Evolutionary conservation across 2,113 vertebrate species (phyloP).

Genomic region (Romanogobio albipinnatus): DNA sequence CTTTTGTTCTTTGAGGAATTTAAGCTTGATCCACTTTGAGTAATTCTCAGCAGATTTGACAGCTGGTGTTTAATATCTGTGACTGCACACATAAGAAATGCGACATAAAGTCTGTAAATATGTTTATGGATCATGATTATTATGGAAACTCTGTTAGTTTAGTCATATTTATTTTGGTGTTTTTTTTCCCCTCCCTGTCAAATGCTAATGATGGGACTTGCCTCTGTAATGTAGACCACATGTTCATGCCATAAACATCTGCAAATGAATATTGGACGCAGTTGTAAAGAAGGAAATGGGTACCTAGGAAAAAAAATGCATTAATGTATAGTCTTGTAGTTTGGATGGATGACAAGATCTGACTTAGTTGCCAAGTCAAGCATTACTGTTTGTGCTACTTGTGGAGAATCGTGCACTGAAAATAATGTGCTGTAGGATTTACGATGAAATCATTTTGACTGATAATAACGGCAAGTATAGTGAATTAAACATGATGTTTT

Average conservation of each 20-base stretch:
- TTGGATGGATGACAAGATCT: neutral
- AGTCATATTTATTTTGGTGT: neutral
- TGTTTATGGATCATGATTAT: neutral
- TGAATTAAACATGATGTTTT: no score
- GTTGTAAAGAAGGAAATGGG: slow-evolving; percentile 24
- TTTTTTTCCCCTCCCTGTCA: slow-evolving; percentile 32
- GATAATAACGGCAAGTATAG: no score
- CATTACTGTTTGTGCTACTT: neutral
- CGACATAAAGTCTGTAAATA: neutral
- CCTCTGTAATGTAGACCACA: slow-evolving; percentile 43
- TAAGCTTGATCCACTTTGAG: neutral
- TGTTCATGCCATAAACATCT: slow-evolving; percentile 44
- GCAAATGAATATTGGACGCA: slow-evolving; percentile 36
- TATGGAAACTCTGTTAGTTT: neutral
- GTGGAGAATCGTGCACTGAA: neutral
- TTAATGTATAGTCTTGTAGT: neutral
- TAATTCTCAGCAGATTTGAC: neutral
- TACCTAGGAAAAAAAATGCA: slow-evolving; percentile 17
- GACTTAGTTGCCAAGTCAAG: neutral
- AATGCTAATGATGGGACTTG: slow-evolving; percentile 44
- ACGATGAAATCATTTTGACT: no score
- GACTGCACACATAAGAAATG: neutral
- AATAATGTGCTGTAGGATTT: no score
- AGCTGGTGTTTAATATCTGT: slow-evolving; percentile 13
- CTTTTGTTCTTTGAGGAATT: neutral